Conservation (phyloP, 2,113 vertebrate species). For the Ornithorhynchus anatinus region DNA sequence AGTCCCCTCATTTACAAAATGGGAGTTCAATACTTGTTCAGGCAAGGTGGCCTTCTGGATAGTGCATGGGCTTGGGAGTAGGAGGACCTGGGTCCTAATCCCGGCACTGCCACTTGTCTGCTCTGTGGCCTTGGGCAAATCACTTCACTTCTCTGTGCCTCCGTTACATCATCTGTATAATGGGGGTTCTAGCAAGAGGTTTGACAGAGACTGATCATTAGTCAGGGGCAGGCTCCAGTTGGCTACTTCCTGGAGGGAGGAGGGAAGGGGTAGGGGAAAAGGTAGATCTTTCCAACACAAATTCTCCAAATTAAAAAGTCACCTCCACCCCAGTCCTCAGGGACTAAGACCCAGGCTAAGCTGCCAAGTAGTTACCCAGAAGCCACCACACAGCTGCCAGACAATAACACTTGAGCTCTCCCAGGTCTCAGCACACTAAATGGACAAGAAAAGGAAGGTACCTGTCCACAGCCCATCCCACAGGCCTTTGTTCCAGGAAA, state of each 20-base stretch:
- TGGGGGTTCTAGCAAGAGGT: not conserved
- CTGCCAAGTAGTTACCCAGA: not conserved
- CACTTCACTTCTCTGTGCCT: not conserved
- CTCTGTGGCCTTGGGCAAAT: not conserved
- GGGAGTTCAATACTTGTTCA: too few relatives aligned
- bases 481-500: constrained; percentile 29
- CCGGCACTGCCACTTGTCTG: not conserved
- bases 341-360: not conserved
- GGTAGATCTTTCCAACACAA: not conserved
- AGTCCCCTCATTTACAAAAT: too few relatives aligned
- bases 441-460: constrained; percentile 41
- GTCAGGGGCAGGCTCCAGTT: not conserved
- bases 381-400: constrained; percentile 26
- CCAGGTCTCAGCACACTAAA: constrained; percentile 48
- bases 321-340: too few relatives aligned
- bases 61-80: too few relatives aligned
- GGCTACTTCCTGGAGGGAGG: not conserved
- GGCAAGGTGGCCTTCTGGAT: too few relatives aligned
- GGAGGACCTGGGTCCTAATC: not conserved
- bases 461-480: not conserved
- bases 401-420: constrained; percentile 16
- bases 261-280: not conserved
- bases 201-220: not conserved
- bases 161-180: not conserved
- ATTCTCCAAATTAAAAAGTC: fast-evolving